Conservation (phyloP, 2,888 invertebrate species). For the Exocentrus adspersus region DNA sequence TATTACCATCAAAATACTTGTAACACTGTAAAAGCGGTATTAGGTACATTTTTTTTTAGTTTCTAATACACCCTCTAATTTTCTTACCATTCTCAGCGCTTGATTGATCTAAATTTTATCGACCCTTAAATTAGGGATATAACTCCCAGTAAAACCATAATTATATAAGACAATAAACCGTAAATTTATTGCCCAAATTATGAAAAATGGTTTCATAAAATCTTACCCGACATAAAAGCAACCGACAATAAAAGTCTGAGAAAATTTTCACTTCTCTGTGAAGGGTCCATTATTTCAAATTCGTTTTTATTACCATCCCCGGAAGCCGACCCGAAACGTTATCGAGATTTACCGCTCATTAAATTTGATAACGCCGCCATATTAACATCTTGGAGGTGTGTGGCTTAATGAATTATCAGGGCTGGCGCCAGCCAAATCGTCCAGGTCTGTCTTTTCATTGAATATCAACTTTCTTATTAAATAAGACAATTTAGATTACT, state of each 20-base stretch:
- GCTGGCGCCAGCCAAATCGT: background rate
- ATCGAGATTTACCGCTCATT: constrained; percentile 16
- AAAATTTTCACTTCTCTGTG: background rate
- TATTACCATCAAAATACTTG: too few relatives aligned
- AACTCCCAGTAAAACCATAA: too few relatives aligned
- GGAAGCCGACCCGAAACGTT: constrained; percentile 1
- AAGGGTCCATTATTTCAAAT: constrained; percentile 1
- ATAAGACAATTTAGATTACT: too few relatives aligned
- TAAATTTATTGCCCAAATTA: background rate
- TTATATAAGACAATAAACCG: too few relatives aligned
- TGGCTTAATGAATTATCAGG: background rate
- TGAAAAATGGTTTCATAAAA: background rate
- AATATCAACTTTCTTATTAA: too few relatives aligned
- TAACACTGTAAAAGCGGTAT: too few relatives aligned
- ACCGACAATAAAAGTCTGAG: background rate
- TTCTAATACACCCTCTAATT: too few relatives aligned
- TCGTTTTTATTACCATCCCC: constrained; percentile 9
- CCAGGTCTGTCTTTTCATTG: too few relatives aligned
- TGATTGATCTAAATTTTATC: too few relatives aligned
- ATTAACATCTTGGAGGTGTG: constrained; percentile 10
- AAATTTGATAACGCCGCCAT: constrained; percentile 9
- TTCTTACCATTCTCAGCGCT: too few relatives aligned
- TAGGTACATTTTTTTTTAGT: too few relatives aligned
- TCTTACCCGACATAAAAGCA: background rate
- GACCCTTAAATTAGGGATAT: too few relatives aligned